Evolutionary conservation across 2,888 invertebrate species (phyloP).

Genomic region (Ennomos erosarius): DNA sequence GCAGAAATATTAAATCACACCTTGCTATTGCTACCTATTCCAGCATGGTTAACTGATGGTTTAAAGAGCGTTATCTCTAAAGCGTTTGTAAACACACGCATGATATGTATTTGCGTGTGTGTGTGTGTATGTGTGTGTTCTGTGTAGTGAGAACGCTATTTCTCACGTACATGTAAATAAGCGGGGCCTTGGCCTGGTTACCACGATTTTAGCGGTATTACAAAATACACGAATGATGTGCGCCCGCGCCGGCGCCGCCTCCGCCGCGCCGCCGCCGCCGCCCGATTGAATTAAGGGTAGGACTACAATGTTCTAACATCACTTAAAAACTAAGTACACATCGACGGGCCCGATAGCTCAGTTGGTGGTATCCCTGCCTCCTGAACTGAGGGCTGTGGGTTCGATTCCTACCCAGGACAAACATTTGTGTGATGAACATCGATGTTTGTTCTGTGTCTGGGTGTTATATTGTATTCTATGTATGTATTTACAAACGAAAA

Average conservation of each 20-base stretch:
- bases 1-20: too few species aligned
- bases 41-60: neutral
- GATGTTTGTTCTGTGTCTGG: too few species aligned
- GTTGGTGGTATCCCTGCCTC: too few species aligned
- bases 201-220: slow-evolving; percentile 83
- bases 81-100: slow-evolving; percentile 20
- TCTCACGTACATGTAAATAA: slow-evolving; percentile 83
- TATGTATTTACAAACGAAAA: too few species aligned
- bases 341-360: too few species aligned
- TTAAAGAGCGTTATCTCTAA: slow-evolving; percentile 31
- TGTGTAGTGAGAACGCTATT: slow-evolving; percentile 62
- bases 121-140: slow-evolving; percentile 6
- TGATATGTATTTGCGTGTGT: slow-evolving; percentile 18
- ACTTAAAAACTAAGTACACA: too few species aligned
- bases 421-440: too few species aligned
- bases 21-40: neutral
- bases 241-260: slow-evolving; percentile 32
- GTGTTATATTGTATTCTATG: too few species aligned
- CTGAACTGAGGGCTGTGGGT: too few species aligned
- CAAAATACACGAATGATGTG: slow-evolving; percentile 77
- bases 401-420: too few species aligned
- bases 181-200: slow-evolving; percentile 80
- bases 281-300: neutral
- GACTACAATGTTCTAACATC: too few species aligned
- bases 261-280: slow-evolving; percentile 37